Evolutionary conservation across 2,888 invertebrate genomes (phyloP).

Genomic region (Rhingia rostrata): DNA sequence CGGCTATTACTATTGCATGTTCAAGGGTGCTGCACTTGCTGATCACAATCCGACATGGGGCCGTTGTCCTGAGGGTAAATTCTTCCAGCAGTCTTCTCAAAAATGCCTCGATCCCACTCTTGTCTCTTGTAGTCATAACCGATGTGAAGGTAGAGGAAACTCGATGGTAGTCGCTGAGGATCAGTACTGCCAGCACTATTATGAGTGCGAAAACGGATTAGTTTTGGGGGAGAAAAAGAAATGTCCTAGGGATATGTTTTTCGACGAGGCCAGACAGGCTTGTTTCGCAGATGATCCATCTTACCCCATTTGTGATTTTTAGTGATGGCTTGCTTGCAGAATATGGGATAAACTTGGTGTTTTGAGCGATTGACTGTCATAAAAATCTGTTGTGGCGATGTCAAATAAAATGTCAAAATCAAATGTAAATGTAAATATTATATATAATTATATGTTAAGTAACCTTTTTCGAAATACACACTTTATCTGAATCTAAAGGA

Average conservation of each 20-base stretch:
- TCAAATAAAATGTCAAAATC: no score
- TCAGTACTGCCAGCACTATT: conserved; percentile 78
- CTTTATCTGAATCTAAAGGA: no score
- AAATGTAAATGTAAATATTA: no score
- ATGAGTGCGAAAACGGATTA: conserved; percentile 76
- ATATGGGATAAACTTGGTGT: no score
- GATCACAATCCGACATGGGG: conserved; percentile 78
- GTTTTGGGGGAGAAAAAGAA: conserved; percentile 43
- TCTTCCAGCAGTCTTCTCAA: conserved; percentile 75
- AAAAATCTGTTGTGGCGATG: no score
- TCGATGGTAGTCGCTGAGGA: conserved; percentile 76
- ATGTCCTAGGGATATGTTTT: conserved; percentile 78
- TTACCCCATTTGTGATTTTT: conserved; percentile 48
- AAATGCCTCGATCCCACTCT: conserved; percentile 75
- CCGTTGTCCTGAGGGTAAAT: conserved; percentile 77
- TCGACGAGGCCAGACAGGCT: conserved; percentile 77
- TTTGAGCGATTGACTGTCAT: no score
- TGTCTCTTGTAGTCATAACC: conserved; percentile 77
- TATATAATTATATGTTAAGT: no score
- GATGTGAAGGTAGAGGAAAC: conserved; percentile 80
- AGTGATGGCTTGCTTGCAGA: background rate
- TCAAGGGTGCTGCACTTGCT: conserved; percentile 60
- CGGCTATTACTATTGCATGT: conserved; percentile 78
- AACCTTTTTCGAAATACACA: no score
- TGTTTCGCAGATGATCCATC: conserved; percentile 71